Evolutionary conservation across 2,113 vertebrate species (phyloP).

Genomic region (Melanostigma gelatinosum): DNA sequence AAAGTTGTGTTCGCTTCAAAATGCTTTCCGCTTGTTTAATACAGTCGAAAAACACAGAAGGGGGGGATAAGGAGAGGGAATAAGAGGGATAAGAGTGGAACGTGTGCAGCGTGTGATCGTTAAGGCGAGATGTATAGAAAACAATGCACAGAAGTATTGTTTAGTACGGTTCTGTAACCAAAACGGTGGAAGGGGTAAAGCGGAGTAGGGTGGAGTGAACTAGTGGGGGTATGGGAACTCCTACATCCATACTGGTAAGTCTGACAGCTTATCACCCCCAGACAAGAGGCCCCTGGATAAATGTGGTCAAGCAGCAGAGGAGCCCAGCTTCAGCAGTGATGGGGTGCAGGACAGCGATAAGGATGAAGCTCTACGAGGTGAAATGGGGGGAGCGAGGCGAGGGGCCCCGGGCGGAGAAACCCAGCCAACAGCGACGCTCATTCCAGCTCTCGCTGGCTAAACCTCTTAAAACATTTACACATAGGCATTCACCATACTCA

Average conservation of each 20-base stretch:
- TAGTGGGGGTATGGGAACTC: slow-evolving; percentile 48
- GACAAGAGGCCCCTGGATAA: slow-evolving; percentile 84
- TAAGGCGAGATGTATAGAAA: slow-evolving; percentile 4
- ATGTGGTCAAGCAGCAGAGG: slow-evolving; percentile 80
- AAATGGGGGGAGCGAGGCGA: slow-evolving; percentile 67
- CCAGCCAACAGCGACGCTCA: slow-evolving; percentile 73
- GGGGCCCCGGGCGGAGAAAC: slow-evolving; percentile 70
- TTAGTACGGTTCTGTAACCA: slow-evolving; percentile 19
- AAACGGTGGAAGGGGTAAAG: slow-evolving; percentile 42
- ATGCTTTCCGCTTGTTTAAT: slow-evolving; percentile 62
- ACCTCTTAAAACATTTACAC: slow-evolving; percentile 83
- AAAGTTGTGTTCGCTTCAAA: slow-evolving; percentile 67
- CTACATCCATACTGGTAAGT: slow-evolving; percentile 75
- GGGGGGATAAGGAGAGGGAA: slow-evolving; percentile 5
- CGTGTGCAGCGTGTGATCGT: slow-evolving; percentile 42
- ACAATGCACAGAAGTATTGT: slow-evolving; percentile 8
- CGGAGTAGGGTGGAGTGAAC: slow-evolving; percentile 47
- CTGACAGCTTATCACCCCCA: slow-evolving; percentile 85
- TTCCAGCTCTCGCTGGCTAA: slow-evolving; percentile 75
- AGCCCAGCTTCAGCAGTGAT: slow-evolving; percentile 71
- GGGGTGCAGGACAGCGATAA: slow-evolving; percentile 85
- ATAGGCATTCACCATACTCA: slow-evolving; percentile 73
- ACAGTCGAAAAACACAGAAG: slow-evolving; percentile 37
- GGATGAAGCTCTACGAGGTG: slow-evolving; percentile 76
- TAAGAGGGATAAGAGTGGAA: slow-evolving; percentile 13